Conservation (phyloP, 2,113 vertebrate genomes). For the Sporophila hypoxantha region DNA sequence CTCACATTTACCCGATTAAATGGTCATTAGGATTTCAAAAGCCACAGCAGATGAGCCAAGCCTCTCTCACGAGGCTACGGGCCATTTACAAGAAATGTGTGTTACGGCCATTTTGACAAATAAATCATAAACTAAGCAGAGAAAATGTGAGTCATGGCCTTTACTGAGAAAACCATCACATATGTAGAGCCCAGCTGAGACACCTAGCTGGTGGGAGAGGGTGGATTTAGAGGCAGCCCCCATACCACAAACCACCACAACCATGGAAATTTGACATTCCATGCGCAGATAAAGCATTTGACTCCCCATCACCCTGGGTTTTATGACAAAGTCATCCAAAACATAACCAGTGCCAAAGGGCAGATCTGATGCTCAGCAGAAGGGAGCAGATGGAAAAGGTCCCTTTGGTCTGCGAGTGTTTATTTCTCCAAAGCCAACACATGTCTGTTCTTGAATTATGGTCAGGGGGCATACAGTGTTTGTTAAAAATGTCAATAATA, state of each 20-base stretch:
- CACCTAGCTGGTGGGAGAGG: background rate
- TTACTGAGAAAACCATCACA: background rate
- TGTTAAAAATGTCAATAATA: background rate
- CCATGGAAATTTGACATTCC: background rate
- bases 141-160: background rate
- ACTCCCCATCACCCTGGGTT: background rate
- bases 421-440: background rate
- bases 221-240: background rate
- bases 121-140: conserved; percentile 25
- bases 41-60: conserved; percentile 17
- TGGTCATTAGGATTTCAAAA: conserved; percentile 39
- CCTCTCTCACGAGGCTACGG: background rate
- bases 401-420: background rate
- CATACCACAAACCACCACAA: background rate
- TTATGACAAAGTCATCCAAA: background rate
- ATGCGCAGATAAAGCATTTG: fast-evolving
- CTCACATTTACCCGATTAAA: conserved; percentile 32
- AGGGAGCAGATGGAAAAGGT: background rate
- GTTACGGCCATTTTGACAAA: conserved; percentile 15
- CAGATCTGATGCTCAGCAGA: background rate
- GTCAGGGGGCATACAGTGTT: fast-evolving
- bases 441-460: background rate
- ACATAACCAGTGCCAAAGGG: background rate
- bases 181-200: background rate
- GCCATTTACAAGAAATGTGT: background rate